Percentiles rank a stretch among this genome's conserved stretches.
Evolutionary conservation across 2,113 vertebrate species (phyloP).

Genomic region (Chaetops frenatus): DNA sequence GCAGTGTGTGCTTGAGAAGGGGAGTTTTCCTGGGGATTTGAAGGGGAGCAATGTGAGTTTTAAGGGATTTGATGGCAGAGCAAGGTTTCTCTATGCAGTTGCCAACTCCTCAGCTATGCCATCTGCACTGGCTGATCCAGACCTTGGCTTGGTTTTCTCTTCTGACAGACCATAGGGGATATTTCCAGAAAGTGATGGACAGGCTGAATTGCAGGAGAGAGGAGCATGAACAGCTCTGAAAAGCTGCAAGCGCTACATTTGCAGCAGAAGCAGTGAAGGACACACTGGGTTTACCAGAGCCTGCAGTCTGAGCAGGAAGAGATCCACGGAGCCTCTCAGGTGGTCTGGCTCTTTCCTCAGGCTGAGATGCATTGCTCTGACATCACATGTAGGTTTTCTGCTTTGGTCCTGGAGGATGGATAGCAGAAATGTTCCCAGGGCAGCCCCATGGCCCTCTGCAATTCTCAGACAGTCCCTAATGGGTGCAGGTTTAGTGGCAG

Average conservation of each 20-base stretch:
- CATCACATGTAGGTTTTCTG: background rate
- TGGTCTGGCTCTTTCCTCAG: background rate
- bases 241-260: background rate
- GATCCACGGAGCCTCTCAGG: background rate
- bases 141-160: background rate
- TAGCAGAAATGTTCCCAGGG: background rate
- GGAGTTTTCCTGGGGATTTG: background rate
- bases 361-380: background rate
- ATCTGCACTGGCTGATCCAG: background rate
- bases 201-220: background rate
- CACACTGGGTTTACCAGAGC: background rate
- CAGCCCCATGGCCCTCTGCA: background rate
- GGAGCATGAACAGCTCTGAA: background rate
- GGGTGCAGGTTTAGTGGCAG: background rate
- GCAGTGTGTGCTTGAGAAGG: fast-evolving
- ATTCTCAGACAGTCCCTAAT: background rate
- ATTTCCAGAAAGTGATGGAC: background rate
- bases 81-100: background rate
- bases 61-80: background rate
- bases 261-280: background rate
- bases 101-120: background rate
- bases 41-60: background rate
- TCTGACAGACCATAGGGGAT: background rate
- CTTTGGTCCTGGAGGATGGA: background rate
- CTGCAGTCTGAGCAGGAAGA: background rate